Percentiles rank a stretch among this genome's conserved stretches.
These are phyloP conservation scores for Xerus inauris DNA, from an alignment of 2,113 vertebrate genomes.

Conservation along the genomic window DNA sequence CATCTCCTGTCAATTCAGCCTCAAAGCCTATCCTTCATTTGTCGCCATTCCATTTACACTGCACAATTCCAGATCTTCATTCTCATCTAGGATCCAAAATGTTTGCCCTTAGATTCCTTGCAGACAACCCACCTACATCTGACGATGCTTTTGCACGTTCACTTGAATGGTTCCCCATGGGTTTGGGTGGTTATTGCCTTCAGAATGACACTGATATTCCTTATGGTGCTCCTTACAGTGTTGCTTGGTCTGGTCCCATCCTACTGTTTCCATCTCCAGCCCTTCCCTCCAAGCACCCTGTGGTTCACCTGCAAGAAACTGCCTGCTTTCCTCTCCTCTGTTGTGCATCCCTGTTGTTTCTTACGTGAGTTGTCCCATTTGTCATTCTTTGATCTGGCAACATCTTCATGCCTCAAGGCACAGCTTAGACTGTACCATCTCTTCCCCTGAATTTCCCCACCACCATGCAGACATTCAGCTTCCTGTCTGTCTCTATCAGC, in stretches of 20 bases:
- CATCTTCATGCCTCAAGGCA: neutral
- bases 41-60: neutral
- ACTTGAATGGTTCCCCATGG: neutral
- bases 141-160: neutral
- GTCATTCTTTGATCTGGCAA: neutral
- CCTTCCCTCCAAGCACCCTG: neutral
- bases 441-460: neutral
- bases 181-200: neutral
- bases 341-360: neutral
- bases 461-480: neutral
- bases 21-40: neutral
- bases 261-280: neutral
- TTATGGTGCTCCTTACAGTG: neutral
- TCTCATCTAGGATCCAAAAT: neutral
- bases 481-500: neutral
- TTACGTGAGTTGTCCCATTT: neutral
- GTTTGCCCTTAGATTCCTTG: neutral
- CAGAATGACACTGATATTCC: neutral
- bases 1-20: neutral
- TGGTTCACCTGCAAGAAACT: neutral
- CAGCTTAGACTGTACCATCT: neutral
- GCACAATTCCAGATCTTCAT: neutral
- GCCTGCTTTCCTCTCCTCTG: neutral
- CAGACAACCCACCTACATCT: neutral
- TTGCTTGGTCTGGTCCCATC: neutral